Evolutionary conservation across 2,888 invertebrate genomes (phyloP), one percentile per base, ranked within the genome.

Genomic region (Liposcelis brunnea): DNA sequence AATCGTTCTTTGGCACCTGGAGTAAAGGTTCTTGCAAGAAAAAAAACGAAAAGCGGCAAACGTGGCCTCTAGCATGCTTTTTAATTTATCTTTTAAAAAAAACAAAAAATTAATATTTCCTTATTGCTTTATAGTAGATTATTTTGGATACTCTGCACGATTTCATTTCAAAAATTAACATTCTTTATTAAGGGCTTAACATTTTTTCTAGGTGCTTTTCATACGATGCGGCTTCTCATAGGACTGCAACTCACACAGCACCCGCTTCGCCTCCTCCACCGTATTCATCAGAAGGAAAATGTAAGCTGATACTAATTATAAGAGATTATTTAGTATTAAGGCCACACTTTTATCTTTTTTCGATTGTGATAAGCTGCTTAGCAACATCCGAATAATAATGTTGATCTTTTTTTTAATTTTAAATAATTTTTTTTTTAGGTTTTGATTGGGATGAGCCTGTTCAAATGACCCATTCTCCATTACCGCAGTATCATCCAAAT

Each of bases 401-500:
- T 26, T 26, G 5, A 26, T 26, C 4, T 6, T 26, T 26, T 26
- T 26, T 26, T 26, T 26, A 26, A 6, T 26, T 6, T 26, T 26
- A 8, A 26, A 4, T 26, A 18, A 34, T 35, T 37, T 32, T 44
- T 46, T 35, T 54, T 52, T 46, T 44, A 62, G 62, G 51, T 53
- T 54, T 58, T 31, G 62, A 62, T 16, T 62, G 62, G 61, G 62
- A 62, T 42, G 62, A 62, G 49, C 54, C 57, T 31, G 44, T 59
- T n/a, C 15, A 18, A 11, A 4, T 47, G 11, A n/a, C 7, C 40
- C 33, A 8, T 46, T 46, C 47, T 43, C 42, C 55, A 55, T 19
- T 56, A 69, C 59, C 67, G 21, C 70, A 74, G 51, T 94, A 94
- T 59, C 80, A 84, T 54, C 87, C 93, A 0, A 84, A 85, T 62